Base-by-base conservation (phyloP, 2,113 vertebrate genomes). In the Microtus richardsoni region DNA sequence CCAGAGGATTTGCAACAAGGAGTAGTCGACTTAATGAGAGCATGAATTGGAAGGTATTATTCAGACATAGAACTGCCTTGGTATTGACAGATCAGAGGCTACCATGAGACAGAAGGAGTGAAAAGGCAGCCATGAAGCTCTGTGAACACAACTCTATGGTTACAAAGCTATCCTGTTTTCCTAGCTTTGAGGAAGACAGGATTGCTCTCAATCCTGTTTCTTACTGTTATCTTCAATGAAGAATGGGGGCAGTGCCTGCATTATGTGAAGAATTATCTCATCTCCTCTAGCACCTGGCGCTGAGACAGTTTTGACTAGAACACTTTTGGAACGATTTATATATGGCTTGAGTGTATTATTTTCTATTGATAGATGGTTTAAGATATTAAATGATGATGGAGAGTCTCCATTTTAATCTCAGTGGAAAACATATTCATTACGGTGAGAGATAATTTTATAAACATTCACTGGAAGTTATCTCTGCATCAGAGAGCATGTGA, bases 181-280 rank as follows among this genome's bases (percentile, higher is more conserved):
- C 3, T 33, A 1, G 1, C 17, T 68, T 64, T 24, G 0, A 64
- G 14, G 14, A 84, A 64, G 39, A 64, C 58, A 84, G 14, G 28
- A 3, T 64, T 39, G 5, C 5, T 88, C 22, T 87, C 21, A 49
- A 60, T 73, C 16, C 8, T 71, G 17, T 64, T 70, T 84, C 19
- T 89, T 16, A n/a, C 36, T 79, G 9, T 44, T 70, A 2, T 60
- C 54, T 93, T 21, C 58, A 41, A 41, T 49, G 36, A 66, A 74
- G n/a, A 95, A 84, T 39, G 14, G 62, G 14, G 26, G 2, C 1
- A 16, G 52, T 93, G 33, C 41, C 9, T 92, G 8, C 79, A 30
- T 64, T 90, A 88, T 60, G 75, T 88, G 26, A 74, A 26, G 8
- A 92, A 26, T 41, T 30, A 21, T 89, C 91, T 96, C n/a, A 95